These are phyloP conservation scores for Diploscapter pachys DNA, from an alignment of 1,140 invertebrate species.

Conservation along the genomic window DNA sequence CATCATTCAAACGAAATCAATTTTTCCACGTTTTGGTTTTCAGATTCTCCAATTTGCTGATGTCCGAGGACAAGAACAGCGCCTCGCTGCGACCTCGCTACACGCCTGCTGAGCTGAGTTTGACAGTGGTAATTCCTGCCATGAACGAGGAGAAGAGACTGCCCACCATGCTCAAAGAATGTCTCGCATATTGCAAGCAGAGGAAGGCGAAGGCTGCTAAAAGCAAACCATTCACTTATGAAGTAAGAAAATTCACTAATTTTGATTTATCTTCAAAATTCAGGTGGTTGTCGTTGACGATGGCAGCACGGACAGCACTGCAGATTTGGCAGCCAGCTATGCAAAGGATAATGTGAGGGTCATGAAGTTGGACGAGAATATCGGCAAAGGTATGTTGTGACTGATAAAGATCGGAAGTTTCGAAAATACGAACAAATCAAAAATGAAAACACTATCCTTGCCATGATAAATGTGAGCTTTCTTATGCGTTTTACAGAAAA, in stretches of 20 bases:
- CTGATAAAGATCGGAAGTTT: too few species aligned
- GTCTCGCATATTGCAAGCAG: constrained; percentile 43
- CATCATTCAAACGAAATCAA: too few species aligned
- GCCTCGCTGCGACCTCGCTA: neutral
- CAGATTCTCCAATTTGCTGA: too few species aligned
- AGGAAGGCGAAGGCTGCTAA: constrained; percentile 2
- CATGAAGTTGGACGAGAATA: constrained; percentile 44
- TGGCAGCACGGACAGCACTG: constrained; percentile 49
- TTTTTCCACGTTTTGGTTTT: too few species aligned
- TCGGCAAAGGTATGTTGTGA: constrained; percentile 45
- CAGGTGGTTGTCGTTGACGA: constrained; percentile 57
- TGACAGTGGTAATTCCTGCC: constrained; percentile 52
- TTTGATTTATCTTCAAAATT: constrained; percentile 16
- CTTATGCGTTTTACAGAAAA: too few species aligned
- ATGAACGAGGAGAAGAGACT: constrained; percentile 55
- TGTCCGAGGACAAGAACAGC: too few species aligned
- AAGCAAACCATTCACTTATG: constrained; percentile 48
- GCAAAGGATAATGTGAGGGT: constrained; percentile 38
- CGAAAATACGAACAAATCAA: too few species aligned
- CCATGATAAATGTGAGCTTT: too few species aligned
- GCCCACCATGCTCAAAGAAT: constrained; percentile 48
- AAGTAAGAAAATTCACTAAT: constrained; percentile 33
- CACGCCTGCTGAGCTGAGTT: constrained; percentile 30
- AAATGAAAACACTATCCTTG: too few species aligned
- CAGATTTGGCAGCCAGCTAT: constrained; percentile 40